A percentile compares a stretch with the other conserved stretches of the same genome.
Evolutionary conservation across 2,113 vertebrate species (phyloP).

Genomic region (Amazona guildingii): DNA sequence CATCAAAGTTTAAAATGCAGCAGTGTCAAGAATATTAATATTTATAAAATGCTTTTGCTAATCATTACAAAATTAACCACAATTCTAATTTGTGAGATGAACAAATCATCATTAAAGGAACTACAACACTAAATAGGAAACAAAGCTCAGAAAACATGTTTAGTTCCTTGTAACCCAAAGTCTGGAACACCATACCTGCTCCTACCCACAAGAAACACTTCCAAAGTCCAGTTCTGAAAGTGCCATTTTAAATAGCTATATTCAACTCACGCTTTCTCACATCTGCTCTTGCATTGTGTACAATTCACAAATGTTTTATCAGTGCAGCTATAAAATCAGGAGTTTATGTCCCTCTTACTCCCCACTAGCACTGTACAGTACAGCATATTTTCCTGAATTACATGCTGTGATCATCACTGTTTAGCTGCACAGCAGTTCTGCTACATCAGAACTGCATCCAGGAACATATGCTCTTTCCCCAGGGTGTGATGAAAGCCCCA

Average conservation of each 20-base stretch:
- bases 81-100: not conserved
- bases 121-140: not conserved
- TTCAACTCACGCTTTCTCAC: not conserved
- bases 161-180: not conserved
- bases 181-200: not conserved
- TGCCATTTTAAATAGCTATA: not conserved
- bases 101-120: not conserved
- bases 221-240: not conserved
- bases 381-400: not conserved
- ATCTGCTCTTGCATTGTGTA: not conserved
- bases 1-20: not conserved
- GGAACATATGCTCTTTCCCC: not conserved
- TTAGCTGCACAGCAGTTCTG: not conserved
- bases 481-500: not conserved
- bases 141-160: not conserved
- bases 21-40: not conserved
- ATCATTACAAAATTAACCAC: not conserved
- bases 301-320: not conserved
- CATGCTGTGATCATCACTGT: not conserved
- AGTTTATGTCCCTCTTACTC: not conserved
- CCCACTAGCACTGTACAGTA: not conserved
- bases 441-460: not conserved
- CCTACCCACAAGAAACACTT: not conserved
- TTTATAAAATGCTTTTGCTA: not conserved
- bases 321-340: not conserved